Evolutionary conservation across 2,113 vertebrate species (phyloP).

Genomic region (Martes martes): DNA sequence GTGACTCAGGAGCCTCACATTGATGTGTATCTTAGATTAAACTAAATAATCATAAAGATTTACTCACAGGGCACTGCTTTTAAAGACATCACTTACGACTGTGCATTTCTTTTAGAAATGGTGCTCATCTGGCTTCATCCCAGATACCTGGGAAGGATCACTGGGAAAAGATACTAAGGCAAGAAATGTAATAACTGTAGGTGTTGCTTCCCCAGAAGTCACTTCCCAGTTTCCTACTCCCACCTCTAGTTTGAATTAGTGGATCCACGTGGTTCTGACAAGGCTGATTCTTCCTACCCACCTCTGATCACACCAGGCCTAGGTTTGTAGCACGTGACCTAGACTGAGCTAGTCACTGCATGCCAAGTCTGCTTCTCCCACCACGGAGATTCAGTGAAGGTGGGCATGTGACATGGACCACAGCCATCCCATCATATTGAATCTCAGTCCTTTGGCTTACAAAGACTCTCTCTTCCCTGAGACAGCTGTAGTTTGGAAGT

Average conservation of each 20-base stretch:
- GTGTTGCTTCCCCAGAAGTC: neutral
- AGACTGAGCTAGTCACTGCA: neutral
- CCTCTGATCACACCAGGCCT: neutral
- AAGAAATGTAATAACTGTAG: neutral
- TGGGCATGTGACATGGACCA: neutral
- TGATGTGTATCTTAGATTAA: conserved; percentile 27
- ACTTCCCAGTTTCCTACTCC: neutral
- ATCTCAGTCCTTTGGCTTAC: neutral
- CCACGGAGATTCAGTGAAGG: neutral
- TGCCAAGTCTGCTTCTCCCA: neutral
- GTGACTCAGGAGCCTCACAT: neutral
- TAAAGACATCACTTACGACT: neutral
- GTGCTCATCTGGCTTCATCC: neutral
- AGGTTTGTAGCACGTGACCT: neutral
- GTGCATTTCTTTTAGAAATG: neutral
- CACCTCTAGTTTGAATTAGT: neutral
- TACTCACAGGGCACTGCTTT: neutral
- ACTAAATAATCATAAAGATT: conserved; percentile 25
- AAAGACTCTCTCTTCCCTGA: neutral
- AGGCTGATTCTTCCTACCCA: neutral
- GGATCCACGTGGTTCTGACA: neutral
- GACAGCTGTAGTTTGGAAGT: neutral
- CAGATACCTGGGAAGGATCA: neutral
- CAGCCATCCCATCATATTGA: neutral
- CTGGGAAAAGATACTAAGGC: neutral